Conservation (phyloP, 2,113 vertebrate genomes). For the Phrynosoma blainvillii region DNA sequence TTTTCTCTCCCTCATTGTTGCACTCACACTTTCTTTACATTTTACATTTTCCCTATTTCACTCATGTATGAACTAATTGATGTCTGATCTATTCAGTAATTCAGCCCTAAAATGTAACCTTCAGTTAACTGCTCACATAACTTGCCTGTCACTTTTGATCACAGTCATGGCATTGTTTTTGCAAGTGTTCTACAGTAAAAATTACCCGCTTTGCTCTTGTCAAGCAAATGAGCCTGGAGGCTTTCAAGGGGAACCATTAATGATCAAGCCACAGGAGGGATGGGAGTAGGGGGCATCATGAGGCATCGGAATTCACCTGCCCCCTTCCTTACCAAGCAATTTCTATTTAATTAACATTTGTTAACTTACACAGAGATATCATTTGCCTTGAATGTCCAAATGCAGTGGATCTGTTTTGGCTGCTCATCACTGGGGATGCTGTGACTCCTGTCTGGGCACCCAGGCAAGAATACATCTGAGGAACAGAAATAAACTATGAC, state of each 20-base stretch:
- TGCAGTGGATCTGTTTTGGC: conserved; percentile 52
- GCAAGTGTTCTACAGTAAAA: conserved; percentile 71
- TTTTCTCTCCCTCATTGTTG: background rate
- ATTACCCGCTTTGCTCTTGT: conserved; percentile 73
- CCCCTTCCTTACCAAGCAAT: conserved; percentile 47
- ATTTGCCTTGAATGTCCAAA: conserved; percentile 46
- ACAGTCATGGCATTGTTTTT: conserved; percentile 71
- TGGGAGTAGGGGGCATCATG: conserved; percentile 52
- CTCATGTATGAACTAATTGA: conserved; percentile 58
- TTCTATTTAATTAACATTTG: conserved; percentile 73
- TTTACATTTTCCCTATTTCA: conserved; percentile 29
- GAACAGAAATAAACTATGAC: conserved; percentile 59
- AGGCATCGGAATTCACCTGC: conserved; percentile 35
- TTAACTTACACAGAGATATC: conserved; percentile 56
- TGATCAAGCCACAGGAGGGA: conserved; percentile 51
- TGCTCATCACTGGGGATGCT: conserved; percentile 44
- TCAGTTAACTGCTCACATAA: conserved; percentile 72
- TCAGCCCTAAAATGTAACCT: conserved; percentile 68
- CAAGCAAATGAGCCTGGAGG: conserved; percentile 73
- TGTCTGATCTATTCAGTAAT: conserved; percentile 55
- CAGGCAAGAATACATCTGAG: conserved; percentile 51
- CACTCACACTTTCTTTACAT: conserved; percentile 17
- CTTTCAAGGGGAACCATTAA: conserved; percentile 66
- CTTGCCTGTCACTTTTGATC: conserved; percentile 68
- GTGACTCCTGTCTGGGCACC: conserved; percentile 54